phyloP scores from a whole-genome alignment of 2,888 invertebrate genomes.

The Itoplectis maculator region DNA sequence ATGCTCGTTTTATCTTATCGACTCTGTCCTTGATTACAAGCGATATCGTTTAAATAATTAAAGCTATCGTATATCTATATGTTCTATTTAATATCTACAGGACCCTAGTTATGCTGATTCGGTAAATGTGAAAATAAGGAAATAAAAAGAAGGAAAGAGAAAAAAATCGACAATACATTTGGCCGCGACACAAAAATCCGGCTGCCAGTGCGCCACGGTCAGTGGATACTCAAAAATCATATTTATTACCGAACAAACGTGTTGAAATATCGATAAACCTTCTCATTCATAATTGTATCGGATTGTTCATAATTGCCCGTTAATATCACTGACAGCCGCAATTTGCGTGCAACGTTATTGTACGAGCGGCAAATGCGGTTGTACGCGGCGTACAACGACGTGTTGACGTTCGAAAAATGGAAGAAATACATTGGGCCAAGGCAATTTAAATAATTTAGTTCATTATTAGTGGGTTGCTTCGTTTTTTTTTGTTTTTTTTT shows the following conservation, averaged over 20 bases:
- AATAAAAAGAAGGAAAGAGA: constrained; percentile 15
- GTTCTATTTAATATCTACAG: constrained; percentile 83
- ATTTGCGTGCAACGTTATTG: constrained; percentile 52
- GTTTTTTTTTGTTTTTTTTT: constrained; percentile 10
- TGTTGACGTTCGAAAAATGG: constrained; percentile 63
- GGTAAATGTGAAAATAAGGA: constrained; percentile 73
- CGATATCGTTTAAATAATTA: constrained; percentile 83
- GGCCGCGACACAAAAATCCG: constrained; percentile 41
- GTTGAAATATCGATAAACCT: constrained; percentile 33
- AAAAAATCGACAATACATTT: constrained; percentile 43
- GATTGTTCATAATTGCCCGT: constrained; percentile 26
- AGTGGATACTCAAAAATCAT: constrained; percentile 3
- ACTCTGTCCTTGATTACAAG: constrained; percentile 77
- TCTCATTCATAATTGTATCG: constrained; percentile 13
- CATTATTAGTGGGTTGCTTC: constrained; percentile 72
- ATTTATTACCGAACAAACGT: constrained; percentile 42
- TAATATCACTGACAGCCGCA: constrained; percentile 36
- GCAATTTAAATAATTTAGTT: constrained; percentile 75
- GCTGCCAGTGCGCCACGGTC: background rate
- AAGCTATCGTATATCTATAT: constrained; percentile 83
- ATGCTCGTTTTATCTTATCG: constrained; percentile 70
- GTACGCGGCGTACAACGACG: constrained; percentile 54
- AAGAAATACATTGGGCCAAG: constrained; percentile 59
- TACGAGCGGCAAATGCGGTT: constrained; percentile 60
- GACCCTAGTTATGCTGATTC: constrained; percentile 81